Base-by-base conservation (phyloP, 2,888 invertebrate genomes). In the Microctonus aethiopoides region DNA sequence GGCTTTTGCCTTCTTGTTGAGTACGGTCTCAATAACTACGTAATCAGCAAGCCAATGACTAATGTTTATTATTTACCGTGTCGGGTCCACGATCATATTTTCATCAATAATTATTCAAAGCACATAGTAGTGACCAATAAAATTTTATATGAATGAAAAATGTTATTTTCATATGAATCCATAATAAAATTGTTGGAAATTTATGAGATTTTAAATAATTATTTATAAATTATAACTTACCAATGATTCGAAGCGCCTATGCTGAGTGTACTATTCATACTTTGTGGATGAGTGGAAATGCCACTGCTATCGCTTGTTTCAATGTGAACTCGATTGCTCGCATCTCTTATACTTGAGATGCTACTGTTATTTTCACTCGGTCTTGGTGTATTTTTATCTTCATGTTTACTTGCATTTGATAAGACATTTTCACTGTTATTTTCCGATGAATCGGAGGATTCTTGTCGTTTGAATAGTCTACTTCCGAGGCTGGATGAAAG, bases 391-490 rank as follows among this genome's bases (percentile, higher is more conserved):
- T 72, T n/a, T n/a, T n/a, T 74, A 57, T 64, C 68, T 16, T 32
- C 51, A 29, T 29, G 22, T 24, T 39, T 59, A 41, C 52, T 41
- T n/a, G 29, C 64, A 52, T 77, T 76, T 26, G 67, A 67, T 54
- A 65, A 26, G 32, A 13, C 13, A 36, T 52, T 54, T 20, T 29
- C 54, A 56, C 66, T 61, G 41, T 67, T 80, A 34, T 72, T 74
- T 32, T 79, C 79, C 7, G 80, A 81, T 26, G 81, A 82, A 60
- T 78, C 81, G 0, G 80, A 73, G 3, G 79, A 81, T 13, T 76
- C 73, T 29, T 73, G 77, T 29, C 74, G 80, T 54, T 72, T 77
- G 13, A 80, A 77, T 52, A 82, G 67, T 65, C 76, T 80, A 41
- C 63, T 78, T 9, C 78, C 76, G 13, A 79, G 72, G 32, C 77